Conservation (phyloP, 2,888 invertebrate genomes). For the Emmelina monodactyla region DNA sequence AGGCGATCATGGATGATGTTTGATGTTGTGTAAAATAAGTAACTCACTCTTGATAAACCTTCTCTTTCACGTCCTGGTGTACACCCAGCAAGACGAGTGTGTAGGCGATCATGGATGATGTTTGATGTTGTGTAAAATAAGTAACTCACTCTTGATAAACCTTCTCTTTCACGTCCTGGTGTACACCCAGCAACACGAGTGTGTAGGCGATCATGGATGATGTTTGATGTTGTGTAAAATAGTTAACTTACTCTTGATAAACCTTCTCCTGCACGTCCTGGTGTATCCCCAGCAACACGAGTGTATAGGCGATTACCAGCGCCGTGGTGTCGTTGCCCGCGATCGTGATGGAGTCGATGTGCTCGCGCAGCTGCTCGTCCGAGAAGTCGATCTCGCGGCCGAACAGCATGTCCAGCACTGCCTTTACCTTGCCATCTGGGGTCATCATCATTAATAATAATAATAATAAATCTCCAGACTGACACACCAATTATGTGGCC, state of each 20-base stretch:
- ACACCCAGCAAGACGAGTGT: conserved; percentile 48
- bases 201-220: conserved; percentile 56
- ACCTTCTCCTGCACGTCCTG: conserved; percentile 38
- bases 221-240: too few species aligned
- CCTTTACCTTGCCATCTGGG: conserved; percentile 44
- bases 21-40: too few species aligned
- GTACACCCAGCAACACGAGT: conserved; percentile 45
- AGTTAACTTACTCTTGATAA: conserved; percentile 31
- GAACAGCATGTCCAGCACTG: conserved; percentile 53
- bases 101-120: conserved; percentile 52
- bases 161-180: conserved; percentile 38
- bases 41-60: conserved; percentile 36
- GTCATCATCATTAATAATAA: conserved; percentile 14
- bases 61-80: conserved; percentile 39
- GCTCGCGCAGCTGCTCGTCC: conserved; percentile 61
- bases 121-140: too few species aligned
- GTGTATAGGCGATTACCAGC: conserved; percentile 48
- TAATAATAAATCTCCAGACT: background rate
- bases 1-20: conserved; percentile 34
- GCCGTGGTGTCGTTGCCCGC: conserved; percentile 65
- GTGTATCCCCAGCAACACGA: conserved; percentile 49
- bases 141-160: conserved; percentile 35
- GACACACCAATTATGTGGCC: too few species aligned
- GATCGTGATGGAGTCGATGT: conserved; percentile 68
- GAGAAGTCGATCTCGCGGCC: conserved; percentile 55